Percentiles rank a stretch among this genome's conserved stretches.
phyloP scores from a whole-genome alignment of 2,888 invertebrate species.

The Synanthedon andrenaeformis region DNA sequence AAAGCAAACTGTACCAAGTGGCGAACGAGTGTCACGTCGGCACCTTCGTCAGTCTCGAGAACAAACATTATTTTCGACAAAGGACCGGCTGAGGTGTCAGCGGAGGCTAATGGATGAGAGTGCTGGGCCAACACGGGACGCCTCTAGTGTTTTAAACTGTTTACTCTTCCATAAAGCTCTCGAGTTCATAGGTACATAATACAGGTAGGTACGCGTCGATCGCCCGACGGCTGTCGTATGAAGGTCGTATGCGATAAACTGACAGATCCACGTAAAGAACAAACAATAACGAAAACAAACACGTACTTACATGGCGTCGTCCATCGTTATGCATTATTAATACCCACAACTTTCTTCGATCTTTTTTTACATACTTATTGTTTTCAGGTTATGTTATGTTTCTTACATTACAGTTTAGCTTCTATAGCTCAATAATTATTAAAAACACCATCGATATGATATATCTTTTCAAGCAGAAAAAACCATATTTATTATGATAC shows the following conservation, averaged over 20 bases:
- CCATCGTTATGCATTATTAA: slow-evolving; percentile 6
- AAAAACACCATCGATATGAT: too few species aligned
- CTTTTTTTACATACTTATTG: slow-evolving; percentile 2
- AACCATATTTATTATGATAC: too few species aligned
- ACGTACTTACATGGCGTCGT: background rate
- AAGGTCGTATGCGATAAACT: background rate
- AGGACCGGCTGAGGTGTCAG: slow-evolving; percentile 58
- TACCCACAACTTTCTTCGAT: slow-evolving; percentile 3
- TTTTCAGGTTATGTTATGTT: background rate
- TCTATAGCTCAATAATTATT: too few species aligned
- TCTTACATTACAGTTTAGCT: too few species aligned
- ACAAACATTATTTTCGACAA: slow-evolving; percentile 61
- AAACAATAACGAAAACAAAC: slow-evolving; percentile 16
- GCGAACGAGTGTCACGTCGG: slow-evolving; percentile 44
- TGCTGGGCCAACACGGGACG: slow-evolving; percentile 60
- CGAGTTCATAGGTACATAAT: slow-evolving; percentile 30
- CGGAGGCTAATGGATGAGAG: slow-evolving; percentile 62
- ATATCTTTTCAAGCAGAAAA: too few species aligned
- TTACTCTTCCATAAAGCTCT: slow-evolving; percentile 69
- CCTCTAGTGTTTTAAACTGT: slow-evolving; percentile 70
- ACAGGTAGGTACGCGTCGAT: slow-evolving; percentile 16
- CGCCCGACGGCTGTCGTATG: slow-evolving; percentile 11
- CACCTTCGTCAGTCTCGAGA: slow-evolving; percentile 37
- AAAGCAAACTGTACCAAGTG: slow-evolving; percentile 25
- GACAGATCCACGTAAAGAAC: slow-evolving; percentile 2